Conservation (phyloP, 92 coral and sea anemone species). For the Zoanthus solanderi region DNA sequence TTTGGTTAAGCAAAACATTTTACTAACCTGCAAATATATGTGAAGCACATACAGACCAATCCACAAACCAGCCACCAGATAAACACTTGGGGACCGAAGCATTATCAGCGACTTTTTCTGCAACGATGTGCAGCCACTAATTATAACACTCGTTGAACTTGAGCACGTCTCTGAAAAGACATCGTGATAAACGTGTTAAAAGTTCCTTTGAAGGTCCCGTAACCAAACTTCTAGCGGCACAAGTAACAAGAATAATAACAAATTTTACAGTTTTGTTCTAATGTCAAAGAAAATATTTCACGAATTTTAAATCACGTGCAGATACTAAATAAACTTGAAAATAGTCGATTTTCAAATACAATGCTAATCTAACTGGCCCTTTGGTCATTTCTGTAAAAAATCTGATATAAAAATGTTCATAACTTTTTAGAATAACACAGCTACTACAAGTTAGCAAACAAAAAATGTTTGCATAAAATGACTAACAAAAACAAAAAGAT, state of each 20-base stretch:
- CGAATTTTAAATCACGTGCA: conserved; percentile 18
- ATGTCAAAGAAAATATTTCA: neutral
- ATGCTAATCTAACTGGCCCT: neutral
- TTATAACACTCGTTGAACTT: neutral
- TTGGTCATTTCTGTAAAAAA: conserved; percentile 9
- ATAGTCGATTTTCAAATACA: neutral
- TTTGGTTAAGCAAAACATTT: neutral
- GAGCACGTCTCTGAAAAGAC: neutral
- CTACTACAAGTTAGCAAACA: neutral
- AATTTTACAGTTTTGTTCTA: neutral
- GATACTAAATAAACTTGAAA: neutral
- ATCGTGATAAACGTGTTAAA: neutral
- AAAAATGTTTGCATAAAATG: neutral
- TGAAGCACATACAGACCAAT: conserved; percentile 73
- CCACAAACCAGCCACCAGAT: conserved; percentile 80
- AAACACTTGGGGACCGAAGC: conserved; percentile 77
- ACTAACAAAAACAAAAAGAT: neutral
- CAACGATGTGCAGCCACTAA: neutral
- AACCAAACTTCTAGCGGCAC: neutral
- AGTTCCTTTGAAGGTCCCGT: neutral
- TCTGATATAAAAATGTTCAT: neutral
- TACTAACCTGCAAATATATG: conserved; percentile 77
- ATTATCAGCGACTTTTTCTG: neutral
- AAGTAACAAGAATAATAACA: neutral
- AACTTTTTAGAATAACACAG: conserved; percentile 1